Percentiles rank a stretch among this genome's conserved stretches.
Evolutionary conservation across 2,797 vertebrate genomes (phyloP).

Genomic region (Crocidura indochinensis): DNA sequence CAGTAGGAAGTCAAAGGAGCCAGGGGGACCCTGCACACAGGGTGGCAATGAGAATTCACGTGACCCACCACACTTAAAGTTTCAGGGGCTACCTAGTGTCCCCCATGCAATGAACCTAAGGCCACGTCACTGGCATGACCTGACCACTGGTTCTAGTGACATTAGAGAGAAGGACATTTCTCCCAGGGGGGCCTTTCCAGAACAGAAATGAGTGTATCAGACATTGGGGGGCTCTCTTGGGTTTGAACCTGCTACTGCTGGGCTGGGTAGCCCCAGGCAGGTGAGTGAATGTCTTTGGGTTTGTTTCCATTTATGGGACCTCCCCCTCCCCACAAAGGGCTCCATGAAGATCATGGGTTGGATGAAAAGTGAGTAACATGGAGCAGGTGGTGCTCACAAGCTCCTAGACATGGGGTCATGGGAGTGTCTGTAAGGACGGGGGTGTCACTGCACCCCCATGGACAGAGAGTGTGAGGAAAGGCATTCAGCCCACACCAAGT

Average conservation of each 20-base stretch:
- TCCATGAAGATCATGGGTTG: not conserved
- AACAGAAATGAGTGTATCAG: too few relatives aligned
- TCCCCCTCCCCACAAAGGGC: not conserved
- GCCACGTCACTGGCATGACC: not conserved
- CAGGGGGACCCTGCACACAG: constrained; percentile 94
- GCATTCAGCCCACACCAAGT: not conserved
- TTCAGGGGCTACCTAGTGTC: too few relatives aligned
- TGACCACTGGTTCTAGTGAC: not conserved
- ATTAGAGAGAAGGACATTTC: not conserved
- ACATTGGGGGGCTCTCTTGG: not conserved
- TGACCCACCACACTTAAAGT: too few relatives aligned
- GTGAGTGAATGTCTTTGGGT: not conserved
- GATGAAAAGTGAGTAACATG: not conserved
- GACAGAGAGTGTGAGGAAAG: not conserved
- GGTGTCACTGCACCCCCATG: not conserved
- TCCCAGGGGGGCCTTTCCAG: not conserved
- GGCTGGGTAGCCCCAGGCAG: not conserved
- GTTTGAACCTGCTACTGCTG: not conserved
- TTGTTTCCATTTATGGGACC: not conserved
- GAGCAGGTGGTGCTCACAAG: not conserved
- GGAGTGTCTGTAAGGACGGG: not conserved
- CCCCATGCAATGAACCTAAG: too few relatives aligned
- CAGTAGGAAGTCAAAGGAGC: constrained; percentile 98
- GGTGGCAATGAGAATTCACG: constrained; percentile 29
- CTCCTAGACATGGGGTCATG: not conserved